These are phyloP conservation scores for Elysia crispata DNA, from an alignment of 2,888 invertebrate genomes.

Conservation along the genomic window DNA sequence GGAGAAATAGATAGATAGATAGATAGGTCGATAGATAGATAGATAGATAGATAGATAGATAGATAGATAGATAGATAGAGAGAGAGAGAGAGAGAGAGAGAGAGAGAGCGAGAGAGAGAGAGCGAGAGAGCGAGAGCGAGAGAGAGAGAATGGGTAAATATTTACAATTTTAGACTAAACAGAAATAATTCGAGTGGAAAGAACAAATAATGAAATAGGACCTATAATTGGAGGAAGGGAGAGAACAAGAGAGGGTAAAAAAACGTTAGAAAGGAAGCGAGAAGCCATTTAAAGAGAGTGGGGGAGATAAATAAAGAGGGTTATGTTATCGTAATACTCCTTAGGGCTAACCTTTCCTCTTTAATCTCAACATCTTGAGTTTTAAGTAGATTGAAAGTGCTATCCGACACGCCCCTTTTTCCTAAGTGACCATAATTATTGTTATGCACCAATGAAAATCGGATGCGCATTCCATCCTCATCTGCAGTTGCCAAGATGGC, in stretches of 20 bases:
- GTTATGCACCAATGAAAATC: constrained; percentile 40
- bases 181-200: background rate
- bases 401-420: background rate
- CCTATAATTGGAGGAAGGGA: too few relatives aligned
- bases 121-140: constrained; percentile 10
- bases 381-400: background rate
- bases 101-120: constrained; percentile 18
- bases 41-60: constrained; percentile 12
- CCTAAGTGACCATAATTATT: constrained; percentile 1
- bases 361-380: background rate
- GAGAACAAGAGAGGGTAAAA: too few relatives aligned
- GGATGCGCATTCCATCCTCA: constrained; percentile 23
- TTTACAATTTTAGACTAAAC: too few relatives aligned
- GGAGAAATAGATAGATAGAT: background rate
- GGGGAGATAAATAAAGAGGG: too few relatives aligned
- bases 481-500: constrained; percentile 58
- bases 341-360: background rate
- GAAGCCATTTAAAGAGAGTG: too few relatives aligned
- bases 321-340: too few relatives aligned
- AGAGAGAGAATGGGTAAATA: background rate
- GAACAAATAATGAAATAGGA: background rate
- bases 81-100: constrained; percentile 21
- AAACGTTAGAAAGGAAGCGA: too few relatives aligned
- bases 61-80: constrained; percentile 20
- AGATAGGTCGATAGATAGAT: constrained; percentile 20